Base-by-base conservation (phyloP, 2,888 invertebrate species). In the Iphiclides podalirius region DNA sequence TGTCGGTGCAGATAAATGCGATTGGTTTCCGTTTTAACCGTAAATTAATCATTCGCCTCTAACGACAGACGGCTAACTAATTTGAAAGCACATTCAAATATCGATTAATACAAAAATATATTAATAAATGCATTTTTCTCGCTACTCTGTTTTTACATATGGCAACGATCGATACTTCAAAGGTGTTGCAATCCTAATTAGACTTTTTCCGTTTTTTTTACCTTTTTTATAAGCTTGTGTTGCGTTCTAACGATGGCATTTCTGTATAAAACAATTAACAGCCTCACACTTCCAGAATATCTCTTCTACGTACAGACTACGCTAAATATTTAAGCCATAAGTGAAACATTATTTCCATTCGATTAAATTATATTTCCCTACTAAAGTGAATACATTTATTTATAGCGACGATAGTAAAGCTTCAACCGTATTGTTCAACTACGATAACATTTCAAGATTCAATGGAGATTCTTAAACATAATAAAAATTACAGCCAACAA, bases 31-130 rank as follows among this genome's bases (percentile, higher is more conserved):
- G n/a, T n/a, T n/a, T n/a, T n/a, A n/a, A n/a, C n/a, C n/a, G n/a
- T 20, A 20, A 20, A 20, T n/a, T n/a, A n/a, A 20, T 35, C 8
- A n/a, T 35, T 14, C 16, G 31, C 45, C 50, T 52, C 49, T 53
- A 66, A 63, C 34, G 13, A 35, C 38, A 40, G 37, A 23, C 49
- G 71, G 31, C 28, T n/a, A 20, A 20, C 20, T 20, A 31, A 31
- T 4, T 31, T 64, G 72, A 58, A 42, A 12, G 17, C 23, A 26
- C 16, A 47, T 40, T 34, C 38, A 26, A 49, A 49, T 37, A 49
- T 28, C 55, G 64, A 67, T 20, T 20, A 20, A 71, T 76, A 78
- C 59, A 78, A 79, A 79, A 78, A 78, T 78, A 77, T 73, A 69
- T 66, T 20, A 31, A 67, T 74, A 78, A 79, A 79, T 79, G 77